Conservation (phyloP, 2,113 vertebrate genomes). For the Dolichotis patagonum region DNA sequence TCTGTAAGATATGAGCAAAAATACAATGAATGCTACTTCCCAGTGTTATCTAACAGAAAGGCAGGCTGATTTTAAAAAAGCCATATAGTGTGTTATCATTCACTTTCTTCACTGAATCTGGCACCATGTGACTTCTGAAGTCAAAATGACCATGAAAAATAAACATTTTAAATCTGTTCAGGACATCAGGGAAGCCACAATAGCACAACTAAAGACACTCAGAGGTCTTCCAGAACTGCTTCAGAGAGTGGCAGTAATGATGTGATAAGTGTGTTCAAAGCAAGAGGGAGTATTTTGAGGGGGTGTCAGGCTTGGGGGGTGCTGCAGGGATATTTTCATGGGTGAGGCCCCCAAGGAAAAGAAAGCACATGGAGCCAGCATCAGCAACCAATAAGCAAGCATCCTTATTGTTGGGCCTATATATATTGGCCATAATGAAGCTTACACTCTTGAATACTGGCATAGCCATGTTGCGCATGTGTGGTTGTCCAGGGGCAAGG, state of each 20-base stretch:
- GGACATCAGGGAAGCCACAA: neutral
- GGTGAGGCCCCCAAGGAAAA: neutral
- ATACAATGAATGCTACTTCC: neutral
- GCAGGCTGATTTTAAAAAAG: neutral
- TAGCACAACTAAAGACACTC: neutral
- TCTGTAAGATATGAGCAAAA: neutral
- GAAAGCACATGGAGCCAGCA: neutral
- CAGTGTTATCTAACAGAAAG: neutral
- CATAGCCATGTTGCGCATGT: neutral
- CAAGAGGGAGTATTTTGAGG: neutral
- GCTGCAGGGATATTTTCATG: neutral
- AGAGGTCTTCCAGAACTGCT: neutral
- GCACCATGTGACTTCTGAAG: neutral
- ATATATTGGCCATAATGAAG: neutral
- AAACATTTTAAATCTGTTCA: neutral
- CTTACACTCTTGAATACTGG: neutral
- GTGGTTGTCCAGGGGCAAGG: neutral
- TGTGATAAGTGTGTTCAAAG: neutral
- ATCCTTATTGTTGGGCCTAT: neutral
- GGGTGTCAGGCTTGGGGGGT: neutral
- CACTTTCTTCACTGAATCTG: neutral
- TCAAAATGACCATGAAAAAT: neutral
- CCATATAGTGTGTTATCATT: neutral
- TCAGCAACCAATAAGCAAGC: neutral
- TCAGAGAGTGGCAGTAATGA: neutral